These are phyloP conservation scores for Phragmatobia fuliginosa DNA, from an alignment of 2,888 invertebrate species.

Conservation along the genomic window DNA sequence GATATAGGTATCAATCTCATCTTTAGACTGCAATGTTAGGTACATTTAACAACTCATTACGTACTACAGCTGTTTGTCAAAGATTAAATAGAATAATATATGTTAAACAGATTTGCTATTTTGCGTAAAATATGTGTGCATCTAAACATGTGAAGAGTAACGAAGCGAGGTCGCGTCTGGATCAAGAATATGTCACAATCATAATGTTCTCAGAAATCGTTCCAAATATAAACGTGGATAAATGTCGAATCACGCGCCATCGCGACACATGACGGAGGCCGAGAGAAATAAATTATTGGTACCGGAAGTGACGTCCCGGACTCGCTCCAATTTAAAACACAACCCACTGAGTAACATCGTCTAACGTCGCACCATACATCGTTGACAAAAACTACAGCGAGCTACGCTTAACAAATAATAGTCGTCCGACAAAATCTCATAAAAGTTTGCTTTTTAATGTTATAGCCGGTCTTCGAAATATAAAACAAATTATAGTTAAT, in stretches of 20 bases:
- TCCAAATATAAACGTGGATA: slow-evolving; percentile 80
- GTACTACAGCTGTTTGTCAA: not conserved
- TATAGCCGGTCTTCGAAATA: slow-evolving; percentile 47
- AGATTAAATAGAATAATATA: not conserved
- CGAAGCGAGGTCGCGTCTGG: slow-evolving; percentile 47
- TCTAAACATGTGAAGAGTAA: slow-evolving; percentile 37
- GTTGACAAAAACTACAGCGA: slow-evolving; percentile 48
- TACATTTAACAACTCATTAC: not conserved
- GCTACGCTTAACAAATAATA: slow-evolving; percentile 46
- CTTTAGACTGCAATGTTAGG: not conserved
- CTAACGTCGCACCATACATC: slow-evolving; percentile 44
- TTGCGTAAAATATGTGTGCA: slow-evolving; percentile 29
- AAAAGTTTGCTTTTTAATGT: slow-evolving; percentile 59
- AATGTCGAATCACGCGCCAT: slow-evolving; percentile 80
- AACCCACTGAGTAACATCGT: slow-evolving; percentile 62
- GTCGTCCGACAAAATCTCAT: slow-evolving; percentile 46
- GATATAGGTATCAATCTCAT: not conserved
- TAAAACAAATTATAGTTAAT: slow-evolving; percentile 67
- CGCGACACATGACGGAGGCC: slow-evolving; percentile 80
- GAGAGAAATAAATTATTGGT: slow-evolving; percentile 83
- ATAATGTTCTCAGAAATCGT: slow-evolving; percentile 77
- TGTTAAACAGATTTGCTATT: slow-evolving; percentile 14
- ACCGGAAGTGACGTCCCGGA: slow-evolving; percentile 84
- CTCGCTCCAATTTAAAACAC: slow-evolving; percentile 83
- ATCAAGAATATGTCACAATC: slow-evolving; percentile 72